Base-by-base conservation (phyloP, 2,113 vertebrate species). In the Oreochromis spilurus region DNA sequence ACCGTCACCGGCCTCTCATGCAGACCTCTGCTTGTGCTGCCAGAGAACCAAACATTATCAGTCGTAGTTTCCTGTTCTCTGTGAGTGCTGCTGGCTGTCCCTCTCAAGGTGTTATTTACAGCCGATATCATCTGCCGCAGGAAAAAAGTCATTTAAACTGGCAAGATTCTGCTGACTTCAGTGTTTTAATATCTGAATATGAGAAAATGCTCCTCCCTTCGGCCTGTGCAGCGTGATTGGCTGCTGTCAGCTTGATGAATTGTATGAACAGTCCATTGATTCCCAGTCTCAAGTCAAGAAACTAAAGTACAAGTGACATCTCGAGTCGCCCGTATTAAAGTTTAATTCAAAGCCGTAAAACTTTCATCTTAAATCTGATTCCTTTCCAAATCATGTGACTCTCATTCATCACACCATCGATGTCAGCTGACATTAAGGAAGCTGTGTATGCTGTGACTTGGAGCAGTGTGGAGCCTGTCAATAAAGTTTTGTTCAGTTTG, bases 181-280 rank as follows among this genome's bases (percentile, higher is more conserved):
- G 19, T 7, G 58, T 60, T 60, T 60, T 19, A 34, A 19, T 4
- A 9, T 34, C 4, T 19, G 29, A 34, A 0, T 60, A 34, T 60
- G 19, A 34, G 58, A 19, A 60, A 60, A 60, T 4, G 31, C 58
- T 31, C 17, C 17, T 38, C 9, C 31, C 17, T 12, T 19, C 2
- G 1, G 9, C 0, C 16, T 17, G 13, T 48, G 21, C 67, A 0
- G 9, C 4, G 62, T 67, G 34, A 65, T 38, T 21, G 65, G n/a
- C 65, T 70, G 36, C 36, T 70, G 36, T 24, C 65, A 43, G 36
- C 36, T 16, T 43, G 36, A 38, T 65, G 2, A 11, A 36, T 0
- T 11, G 29, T 17, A 17, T 19, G 29, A 38, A 38, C 34, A 36
- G 6, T 65, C 60, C 60, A n/a, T 11, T 38, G 31, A 36, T 36